Conservation (phyloP, 2,797 vertebrate genomes). For the Muscicapa striata region DNA sequence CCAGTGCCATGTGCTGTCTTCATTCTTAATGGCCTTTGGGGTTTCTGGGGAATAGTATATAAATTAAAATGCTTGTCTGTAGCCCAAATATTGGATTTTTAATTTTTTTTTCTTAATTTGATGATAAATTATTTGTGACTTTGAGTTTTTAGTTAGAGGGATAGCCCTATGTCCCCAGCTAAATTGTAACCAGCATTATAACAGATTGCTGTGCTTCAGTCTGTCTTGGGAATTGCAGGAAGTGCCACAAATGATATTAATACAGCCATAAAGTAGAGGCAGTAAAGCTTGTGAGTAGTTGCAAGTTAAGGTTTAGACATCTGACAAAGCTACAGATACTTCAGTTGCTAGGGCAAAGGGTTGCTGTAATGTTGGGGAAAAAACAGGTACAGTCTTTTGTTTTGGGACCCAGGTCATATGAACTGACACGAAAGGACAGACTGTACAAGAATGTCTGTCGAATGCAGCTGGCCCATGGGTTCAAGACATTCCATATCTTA, state of each 20-base stretch:
- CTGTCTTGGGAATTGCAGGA: not conserved
- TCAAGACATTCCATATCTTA: conserved; percentile 93
- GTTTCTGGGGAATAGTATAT: not conserved
- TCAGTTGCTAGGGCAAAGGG: not conserved
- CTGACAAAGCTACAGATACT: not conserved
- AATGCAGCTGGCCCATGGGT: conserved; percentile 92
- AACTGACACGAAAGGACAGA: conserved; percentile 95
- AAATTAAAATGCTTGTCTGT: not conserved
- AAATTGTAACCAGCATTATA: not conserved
- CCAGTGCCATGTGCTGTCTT: not conserved
- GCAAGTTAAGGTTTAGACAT: not conserved
- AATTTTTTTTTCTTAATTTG: not conserved
- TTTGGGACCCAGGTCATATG: conserved; percentile 86
- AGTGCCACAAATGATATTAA: not conserved
- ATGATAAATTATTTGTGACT: not conserved
- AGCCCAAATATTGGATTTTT: not conserved
- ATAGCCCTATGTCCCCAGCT: not conserved
- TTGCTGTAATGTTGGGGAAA: not conserved
- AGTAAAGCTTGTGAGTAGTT: not conserved
- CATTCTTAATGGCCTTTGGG: not conserved
- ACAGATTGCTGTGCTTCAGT: not conserved
- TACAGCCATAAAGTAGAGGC: not conserved
- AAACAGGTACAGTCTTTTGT: not conserved
- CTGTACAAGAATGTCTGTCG: conserved; percentile 96
- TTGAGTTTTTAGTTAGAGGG: not conserved